Evolutionary conservation across 2,888 invertebrate species (phyloP).

Genomic region (Phaonia tiefii): DNA sequence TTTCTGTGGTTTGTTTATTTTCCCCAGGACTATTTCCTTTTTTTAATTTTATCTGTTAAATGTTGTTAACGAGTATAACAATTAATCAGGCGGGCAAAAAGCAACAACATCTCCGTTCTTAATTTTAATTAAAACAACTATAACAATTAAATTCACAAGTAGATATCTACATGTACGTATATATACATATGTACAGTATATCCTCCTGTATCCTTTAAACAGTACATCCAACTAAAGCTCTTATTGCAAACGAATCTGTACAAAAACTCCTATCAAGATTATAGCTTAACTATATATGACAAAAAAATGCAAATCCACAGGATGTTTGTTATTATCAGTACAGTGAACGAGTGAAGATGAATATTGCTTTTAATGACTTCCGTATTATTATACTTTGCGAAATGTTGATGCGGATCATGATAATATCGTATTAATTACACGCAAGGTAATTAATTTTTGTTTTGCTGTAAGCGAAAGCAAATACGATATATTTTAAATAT

Average conservation of each 20-base stretch:
- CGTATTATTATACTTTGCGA: not conserved
- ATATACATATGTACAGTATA: not conserved
- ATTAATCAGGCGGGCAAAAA: slow-evolving; percentile 5
- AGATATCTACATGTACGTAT: not conserved
- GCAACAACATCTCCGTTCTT: not conserved
- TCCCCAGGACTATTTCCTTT: not conserved
- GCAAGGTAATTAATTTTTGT: slow-evolving; percentile 12
- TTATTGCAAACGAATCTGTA: too few species aligned
- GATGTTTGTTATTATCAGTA: slow-evolving; percentile 15
- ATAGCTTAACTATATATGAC: too few species aligned
- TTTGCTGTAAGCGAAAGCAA: not conserved
- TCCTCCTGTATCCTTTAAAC: too few species aligned
- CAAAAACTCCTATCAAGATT: too few species aligned
- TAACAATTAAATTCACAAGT: slow-evolving; percentile 4
- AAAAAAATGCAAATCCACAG: slow-evolving; percentile 22
- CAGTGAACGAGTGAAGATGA: not conserved
- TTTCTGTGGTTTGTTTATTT: too few species aligned
- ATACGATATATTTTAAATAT: too few species aligned
- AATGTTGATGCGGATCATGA: slow-evolving; percentile 1
- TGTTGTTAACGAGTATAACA: slow-evolving; percentile 16
- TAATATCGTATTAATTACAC: not conserved
- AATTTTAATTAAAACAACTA: slow-evolving; percentile 22
- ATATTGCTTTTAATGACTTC: slow-evolving; percentile 6
- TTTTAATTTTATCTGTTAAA: slow-evolving; percentile 10
- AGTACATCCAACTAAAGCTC: too few species aligned